These are phyloP conservation scores for Crax fasciolata DNA, from an alignment of 2,797 vertebrate species.

Conservation along the genomic window DNA sequence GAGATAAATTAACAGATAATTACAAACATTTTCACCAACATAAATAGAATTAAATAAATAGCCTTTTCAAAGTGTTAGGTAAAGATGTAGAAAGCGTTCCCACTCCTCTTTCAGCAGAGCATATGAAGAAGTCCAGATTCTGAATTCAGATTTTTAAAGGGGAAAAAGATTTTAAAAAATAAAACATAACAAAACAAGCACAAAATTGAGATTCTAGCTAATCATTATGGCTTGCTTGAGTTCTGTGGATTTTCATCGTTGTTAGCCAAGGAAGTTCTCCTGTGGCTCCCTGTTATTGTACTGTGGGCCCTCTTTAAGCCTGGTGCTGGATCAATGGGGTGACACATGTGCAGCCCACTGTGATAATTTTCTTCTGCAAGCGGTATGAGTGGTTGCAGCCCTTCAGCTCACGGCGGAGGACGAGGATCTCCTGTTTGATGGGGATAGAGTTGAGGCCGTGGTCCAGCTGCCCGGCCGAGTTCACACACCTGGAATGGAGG, in stretches of 20 bases:
- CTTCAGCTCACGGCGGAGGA: constrained; percentile 71
- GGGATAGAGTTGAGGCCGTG: constrained; percentile 74
- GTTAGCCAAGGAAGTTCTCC: neutral
- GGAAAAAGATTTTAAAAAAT: neutral
- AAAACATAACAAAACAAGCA: neutral
- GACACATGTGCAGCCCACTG: constrained; percentile 81
- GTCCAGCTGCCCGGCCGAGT: constrained; percentile 30
- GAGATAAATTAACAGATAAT: constrained; percentile 46
- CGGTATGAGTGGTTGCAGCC: constrained; percentile 73
- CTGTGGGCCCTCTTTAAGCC: neutral
- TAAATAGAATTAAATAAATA: constrained; percentile 83
- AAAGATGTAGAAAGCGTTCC: neutral
- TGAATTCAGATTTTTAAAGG: neutral
- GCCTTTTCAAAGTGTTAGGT: constrained; percentile 43
- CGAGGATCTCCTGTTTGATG: constrained; percentile 81
- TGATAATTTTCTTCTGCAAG: constrained; percentile 79
- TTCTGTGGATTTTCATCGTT: rapidly evolving
- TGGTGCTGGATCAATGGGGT: constrained; percentile 54
- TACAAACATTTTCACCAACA: neutral
- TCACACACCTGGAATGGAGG: constrained; percentile 62
- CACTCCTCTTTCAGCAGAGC: rapidly evolving
- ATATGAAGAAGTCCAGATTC: rapidly evolving
- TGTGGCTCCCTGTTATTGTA: rapidly evolving
- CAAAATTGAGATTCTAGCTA: neutral
- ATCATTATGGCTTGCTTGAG: neutral